phyloP scores from a whole-genome alignment of 2,797 vertebrate species.

The Capromys pilorides region DNA sequence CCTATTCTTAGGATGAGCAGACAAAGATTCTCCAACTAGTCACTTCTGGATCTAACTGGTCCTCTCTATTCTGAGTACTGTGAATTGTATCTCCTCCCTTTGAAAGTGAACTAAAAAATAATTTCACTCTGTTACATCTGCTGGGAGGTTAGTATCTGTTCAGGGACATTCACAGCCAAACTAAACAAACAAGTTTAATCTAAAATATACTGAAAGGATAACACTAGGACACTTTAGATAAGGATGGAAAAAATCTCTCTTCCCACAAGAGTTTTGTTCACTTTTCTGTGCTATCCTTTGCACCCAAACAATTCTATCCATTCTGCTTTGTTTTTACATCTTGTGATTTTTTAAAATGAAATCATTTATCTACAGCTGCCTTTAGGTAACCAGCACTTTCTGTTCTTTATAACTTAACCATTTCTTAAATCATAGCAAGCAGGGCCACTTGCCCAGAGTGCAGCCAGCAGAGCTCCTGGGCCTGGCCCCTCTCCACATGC shows the following conservation, averaged over 20 bases:
- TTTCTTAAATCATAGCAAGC: constrained; percentile 45
- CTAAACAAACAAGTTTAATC: constrained; percentile 49
- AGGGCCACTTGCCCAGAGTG: not conserved
- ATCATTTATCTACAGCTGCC: not conserved
- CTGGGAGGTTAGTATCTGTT: not conserved
- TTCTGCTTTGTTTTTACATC: constrained; percentile 41
- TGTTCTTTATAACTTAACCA: constrained; percentile 36
- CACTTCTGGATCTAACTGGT: constrained; percentile 18
- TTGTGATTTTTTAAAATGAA: constrained; percentile 53
- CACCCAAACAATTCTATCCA: not conserved
- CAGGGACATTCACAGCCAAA: constrained; percentile 43
- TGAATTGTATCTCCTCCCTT: not conserved
- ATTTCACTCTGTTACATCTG: not conserved
- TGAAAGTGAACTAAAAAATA: constrained; percentile 20
- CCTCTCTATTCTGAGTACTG: not conserved
- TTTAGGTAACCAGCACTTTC: not conserved
- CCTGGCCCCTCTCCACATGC: not conserved
- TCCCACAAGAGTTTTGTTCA: not conserved
- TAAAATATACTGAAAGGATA: constrained; percentile 48
- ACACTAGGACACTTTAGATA: not conserved
- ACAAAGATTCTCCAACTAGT: not conserved
- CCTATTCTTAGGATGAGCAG: not conserved
- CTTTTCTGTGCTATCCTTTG: constrained; percentile 34
- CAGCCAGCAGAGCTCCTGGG: not conserved
- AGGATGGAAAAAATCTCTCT: constrained; percentile 6